Percentiles rank a stretch among this genome's conserved stretches.
Evolutionary conservation across 2,888 invertebrate genomes (phyloP).

Genomic region (Agriopis aurantiaria): DNA sequence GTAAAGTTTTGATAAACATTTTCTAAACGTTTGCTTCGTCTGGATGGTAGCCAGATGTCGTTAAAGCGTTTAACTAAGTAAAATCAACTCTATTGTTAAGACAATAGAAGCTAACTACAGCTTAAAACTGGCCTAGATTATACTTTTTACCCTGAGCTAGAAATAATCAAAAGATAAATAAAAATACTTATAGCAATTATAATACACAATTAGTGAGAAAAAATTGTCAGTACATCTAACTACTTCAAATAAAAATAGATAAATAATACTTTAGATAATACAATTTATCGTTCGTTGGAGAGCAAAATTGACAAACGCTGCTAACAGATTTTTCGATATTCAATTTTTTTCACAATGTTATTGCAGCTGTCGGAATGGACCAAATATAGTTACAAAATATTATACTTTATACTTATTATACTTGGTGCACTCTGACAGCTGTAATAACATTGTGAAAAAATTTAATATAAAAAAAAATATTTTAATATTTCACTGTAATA

Average conservation of each 20-base stretch:
- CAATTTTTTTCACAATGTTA: too few relatives aligned
- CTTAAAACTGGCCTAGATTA: background rate
- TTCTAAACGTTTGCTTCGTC: conserved; percentile 36
- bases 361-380: too few relatives aligned
- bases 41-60: conserved; percentile 48
- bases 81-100: conserved; percentile 24
- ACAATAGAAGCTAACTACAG: conserved; percentile 18
- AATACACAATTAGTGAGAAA: conserved; percentile 16
- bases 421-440: too few relatives aligned
- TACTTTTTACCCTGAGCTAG: conserved; percentile 7
- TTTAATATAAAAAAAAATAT: too few relatives aligned
- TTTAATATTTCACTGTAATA: too few relatives aligned
- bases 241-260: conserved; percentile 35
- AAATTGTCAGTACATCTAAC: conserved; percentile 46
- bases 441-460: too few relatives aligned
- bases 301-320: conserved; percentile 11
- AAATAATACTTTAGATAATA: conserved; percentile 29
- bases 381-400: too few relatives aligned
- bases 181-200: background rate
- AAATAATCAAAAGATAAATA: conserved; percentile 2
- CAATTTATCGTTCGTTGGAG: conserved; percentile 3
- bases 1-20: conserved; percentile 20
- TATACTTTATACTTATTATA: too few relatives aligned
- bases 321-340: background rate
- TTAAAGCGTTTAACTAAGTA: conserved; percentile 14